Evolutionary conservation across 2,113 vertebrate genomes (phyloP).

Genomic region (Raphicerus campestris): DNA sequence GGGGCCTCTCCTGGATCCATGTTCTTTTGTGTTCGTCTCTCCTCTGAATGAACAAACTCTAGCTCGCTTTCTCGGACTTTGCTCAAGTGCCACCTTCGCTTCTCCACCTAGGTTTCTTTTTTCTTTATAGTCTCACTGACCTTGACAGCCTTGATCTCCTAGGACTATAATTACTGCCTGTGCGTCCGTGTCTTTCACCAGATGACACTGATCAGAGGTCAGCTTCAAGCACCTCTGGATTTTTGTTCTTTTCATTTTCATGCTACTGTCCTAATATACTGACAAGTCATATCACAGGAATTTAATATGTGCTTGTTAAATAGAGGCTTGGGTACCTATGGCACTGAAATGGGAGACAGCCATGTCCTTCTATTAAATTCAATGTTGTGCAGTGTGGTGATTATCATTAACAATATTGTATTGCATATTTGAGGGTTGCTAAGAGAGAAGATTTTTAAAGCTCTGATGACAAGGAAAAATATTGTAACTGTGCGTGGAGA

Average conservation of each 20-base stretch:
- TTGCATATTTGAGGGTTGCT: background rate
- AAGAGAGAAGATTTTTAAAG: background rate
- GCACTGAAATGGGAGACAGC: background rate
- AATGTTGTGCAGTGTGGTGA: background rate
- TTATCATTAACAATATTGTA: background rate
- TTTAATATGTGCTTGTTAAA: background rate
- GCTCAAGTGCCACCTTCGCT: background rate
- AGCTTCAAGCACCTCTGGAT: background rate
- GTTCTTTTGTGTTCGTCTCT: rapidly evolving
- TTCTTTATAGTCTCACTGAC: background rate
- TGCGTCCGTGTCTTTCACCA: background rate
- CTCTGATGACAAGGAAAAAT: background rate
- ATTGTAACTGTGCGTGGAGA: background rate
- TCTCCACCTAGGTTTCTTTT: background rate
- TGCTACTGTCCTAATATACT: background rate
- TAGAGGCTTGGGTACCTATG: background rate
- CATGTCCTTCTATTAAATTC: background rate
- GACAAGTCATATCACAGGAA: background rate
- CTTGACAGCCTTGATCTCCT: background rate
- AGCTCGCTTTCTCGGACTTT: background rate
- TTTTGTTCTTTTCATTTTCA: background rate
- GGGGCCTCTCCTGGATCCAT: background rate
- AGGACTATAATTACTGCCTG: background rate
- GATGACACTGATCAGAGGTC: background rate
- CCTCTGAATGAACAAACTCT: background rate